Conservation (phyloP, 2,797 vertebrate genomes). For the Sebastes cheni region DNA sequence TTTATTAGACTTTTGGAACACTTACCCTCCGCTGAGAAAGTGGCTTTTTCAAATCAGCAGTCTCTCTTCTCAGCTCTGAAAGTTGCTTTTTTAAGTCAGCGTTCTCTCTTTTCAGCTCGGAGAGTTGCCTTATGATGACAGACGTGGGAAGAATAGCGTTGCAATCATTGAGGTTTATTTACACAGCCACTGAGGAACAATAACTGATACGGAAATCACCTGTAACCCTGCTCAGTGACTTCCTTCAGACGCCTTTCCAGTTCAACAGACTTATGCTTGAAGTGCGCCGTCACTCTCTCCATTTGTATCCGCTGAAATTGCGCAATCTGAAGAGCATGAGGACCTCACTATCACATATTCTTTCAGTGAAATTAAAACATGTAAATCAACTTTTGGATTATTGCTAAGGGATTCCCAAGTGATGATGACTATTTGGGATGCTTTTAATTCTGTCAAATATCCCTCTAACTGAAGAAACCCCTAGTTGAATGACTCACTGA, state of each 20-base stretch:
- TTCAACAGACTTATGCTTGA: slow-evolving; percentile 80
- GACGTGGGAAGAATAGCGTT: neutral
- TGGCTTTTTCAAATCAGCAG: slow-evolving; percentile 86
- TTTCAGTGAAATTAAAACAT: neutral
- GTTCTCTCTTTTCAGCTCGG: slow-evolving; percentile 85
- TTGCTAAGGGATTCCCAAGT: neutral
- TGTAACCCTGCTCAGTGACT: slow-evolving; percentile 74
- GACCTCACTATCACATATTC: neutral
- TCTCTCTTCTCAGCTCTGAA: slow-evolving; percentile 82
- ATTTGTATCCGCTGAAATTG: slow-evolving; percentile 87
- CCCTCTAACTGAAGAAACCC: neutral
- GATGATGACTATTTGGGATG: neutral
- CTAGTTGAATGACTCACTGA: neutral
- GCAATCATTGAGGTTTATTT: neutral
- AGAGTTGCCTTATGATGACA: slow-evolving; percentile 81
- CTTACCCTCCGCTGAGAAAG: slow-evolving; percentile 86
- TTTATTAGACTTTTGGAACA: neutral
- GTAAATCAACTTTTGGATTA: neutral
- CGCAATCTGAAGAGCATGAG: slow-evolving; percentile 81
- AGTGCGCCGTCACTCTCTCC: slow-evolving; percentile 81
- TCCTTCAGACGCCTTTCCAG: slow-evolving; percentile 83
- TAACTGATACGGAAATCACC: slow-evolving; percentile 53
- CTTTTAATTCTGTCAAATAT: slow-evolving; percentile 2
- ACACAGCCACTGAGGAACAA: neutral
- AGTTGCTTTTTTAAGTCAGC: slow-evolving; percentile 83